A percentile compares a stretch with the other conserved stretches of the same genome.
Evolutionary conservation across 2,797 vertebrate species (phyloP).

Genomic region (Cynodonichthys magdalenae): DNA sequence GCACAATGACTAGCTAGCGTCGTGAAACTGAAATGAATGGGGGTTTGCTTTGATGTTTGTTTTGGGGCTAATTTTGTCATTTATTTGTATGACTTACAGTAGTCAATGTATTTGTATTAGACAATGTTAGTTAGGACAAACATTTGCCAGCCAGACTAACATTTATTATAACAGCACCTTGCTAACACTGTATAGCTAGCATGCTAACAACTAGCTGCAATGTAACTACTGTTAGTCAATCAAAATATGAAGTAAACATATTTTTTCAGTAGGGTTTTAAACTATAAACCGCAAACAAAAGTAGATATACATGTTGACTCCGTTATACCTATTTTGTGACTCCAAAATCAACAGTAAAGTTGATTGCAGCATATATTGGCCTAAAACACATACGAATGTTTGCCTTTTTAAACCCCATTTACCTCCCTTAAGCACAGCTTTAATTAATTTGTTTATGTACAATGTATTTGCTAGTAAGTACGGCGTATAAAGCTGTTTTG

Average conservation of each 20-base stretch:
- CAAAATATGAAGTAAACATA: not conserved
- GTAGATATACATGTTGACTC: not conserved
- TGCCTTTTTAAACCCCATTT: not conserved
- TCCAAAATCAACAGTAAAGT: constrained; percentile 21
- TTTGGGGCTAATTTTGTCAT: not conserved
- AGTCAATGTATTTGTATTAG: not conserved
- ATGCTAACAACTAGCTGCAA: constrained; percentile 56
- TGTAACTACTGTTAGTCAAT: constrained; percentile 26
- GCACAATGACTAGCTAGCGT: constrained; percentile 52
- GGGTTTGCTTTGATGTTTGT: constrained; percentile 6
- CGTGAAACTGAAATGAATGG: constrained; percentile 38
- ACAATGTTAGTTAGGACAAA: not conserved
- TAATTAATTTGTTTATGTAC: not conserved
- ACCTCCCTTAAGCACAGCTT: not conserved
- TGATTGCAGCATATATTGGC: constrained; percentile 27
- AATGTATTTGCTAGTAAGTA: too few species aligned
- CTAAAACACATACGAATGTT: constrained; percentile 1
- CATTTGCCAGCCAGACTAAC: constrained; percentile 5
- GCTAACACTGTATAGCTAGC: constrained; percentile 61
- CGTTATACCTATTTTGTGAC: not conserved
- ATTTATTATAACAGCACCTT: constrained; percentile 22
- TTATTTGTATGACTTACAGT: not conserved
- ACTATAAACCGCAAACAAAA: not conserved
- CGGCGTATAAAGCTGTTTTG: not conserved
- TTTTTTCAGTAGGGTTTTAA: not conserved